phyloP scores from a whole-genome alignment of 2,113 vertebrate species.

The Nycticryphes semicollaris region DNA sequence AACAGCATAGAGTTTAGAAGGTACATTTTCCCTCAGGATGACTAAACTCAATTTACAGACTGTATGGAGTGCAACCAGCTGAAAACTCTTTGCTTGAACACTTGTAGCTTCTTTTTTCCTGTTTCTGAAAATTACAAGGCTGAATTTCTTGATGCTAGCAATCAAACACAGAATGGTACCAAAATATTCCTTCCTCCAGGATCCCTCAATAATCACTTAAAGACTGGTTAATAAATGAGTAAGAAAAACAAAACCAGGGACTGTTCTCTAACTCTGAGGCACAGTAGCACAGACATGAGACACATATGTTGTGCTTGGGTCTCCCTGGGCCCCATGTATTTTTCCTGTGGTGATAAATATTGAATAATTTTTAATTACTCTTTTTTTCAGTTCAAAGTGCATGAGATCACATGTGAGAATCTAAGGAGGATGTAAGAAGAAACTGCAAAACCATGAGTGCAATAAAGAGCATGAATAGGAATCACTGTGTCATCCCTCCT shows the following conservation, averaged over 20 bases:
- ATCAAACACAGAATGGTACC: background rate
- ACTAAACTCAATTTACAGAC: background rate
- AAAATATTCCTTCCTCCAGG: background rate
- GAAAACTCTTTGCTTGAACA: background rate
- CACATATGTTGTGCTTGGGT: fast-evolving
- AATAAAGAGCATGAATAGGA: background rate
- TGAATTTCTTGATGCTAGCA: background rate
- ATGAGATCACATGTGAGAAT: background rate
- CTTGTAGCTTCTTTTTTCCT: background rate
- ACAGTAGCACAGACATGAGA: background rate
- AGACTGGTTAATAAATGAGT: background rate
- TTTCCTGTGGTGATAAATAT: background rate
- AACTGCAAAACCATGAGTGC: background rate
- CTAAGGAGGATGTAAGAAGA: background rate
- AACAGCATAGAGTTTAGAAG: background rate
- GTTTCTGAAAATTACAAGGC: background rate
- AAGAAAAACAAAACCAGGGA: background rate
- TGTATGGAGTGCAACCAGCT: background rate
- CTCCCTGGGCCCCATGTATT: background rate
- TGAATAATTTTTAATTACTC: background rate
- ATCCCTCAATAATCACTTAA: background rate
- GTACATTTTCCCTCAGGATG: background rate
- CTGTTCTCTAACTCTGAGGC: background rate
- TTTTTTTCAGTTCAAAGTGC: background rate
- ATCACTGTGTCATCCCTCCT: background rate